A percentile compares a stretch with the other conserved stretches of the same genome.
These are phyloP conservation scores for Cuniculus paca DNA, from an alignment of 2,797 vertebrate species.

Conservation along the genomic window DNA sequence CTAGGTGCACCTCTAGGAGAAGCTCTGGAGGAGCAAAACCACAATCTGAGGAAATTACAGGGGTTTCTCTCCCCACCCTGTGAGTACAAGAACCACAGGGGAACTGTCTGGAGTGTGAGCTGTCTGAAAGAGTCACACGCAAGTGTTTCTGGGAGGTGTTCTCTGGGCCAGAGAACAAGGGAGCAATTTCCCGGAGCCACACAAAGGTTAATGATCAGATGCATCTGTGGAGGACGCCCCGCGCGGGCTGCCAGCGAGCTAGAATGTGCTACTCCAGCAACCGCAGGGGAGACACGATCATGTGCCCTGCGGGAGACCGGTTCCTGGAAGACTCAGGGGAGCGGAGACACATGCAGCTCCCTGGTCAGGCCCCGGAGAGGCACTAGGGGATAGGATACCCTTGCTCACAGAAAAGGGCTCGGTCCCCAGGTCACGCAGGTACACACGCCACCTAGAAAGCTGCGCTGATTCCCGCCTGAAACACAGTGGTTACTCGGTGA, in stretches of 20 bases:
- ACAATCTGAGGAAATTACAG: not conserved
- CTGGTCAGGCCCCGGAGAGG: not conserved
- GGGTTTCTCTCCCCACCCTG: not conserved
- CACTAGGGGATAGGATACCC: not conserved
- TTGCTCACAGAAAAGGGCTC: not conserved
- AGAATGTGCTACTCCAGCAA: not conserved
- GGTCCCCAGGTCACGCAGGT: not conserved
- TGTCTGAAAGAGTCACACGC: not conserved
- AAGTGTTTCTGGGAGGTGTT: not conserved
- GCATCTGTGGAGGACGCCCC: not conserved
- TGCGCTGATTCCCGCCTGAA: not conserved
- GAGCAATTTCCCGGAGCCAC: not conserved
- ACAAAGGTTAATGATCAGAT: slow-evolving; percentile 45
- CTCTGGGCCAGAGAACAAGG: not conserved
- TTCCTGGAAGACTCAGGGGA: not conserved
- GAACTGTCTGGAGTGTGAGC: not conserved
- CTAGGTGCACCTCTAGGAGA: fast-evolving
- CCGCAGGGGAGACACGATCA: not conserved
- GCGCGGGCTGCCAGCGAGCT: fast-evolving
- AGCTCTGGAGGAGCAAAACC: not conserved
- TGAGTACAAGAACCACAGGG: not conserved
- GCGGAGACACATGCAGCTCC: fast-evolving
- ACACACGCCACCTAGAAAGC: fast-evolving
- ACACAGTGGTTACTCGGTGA: not conserved
- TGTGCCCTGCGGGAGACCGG: fast-evolving